These are phyloP conservation scores for Diglossa cyanea DNA, from an alignment of 2,797 vertebrate genomes.

Conservation along the genomic window DNA sequence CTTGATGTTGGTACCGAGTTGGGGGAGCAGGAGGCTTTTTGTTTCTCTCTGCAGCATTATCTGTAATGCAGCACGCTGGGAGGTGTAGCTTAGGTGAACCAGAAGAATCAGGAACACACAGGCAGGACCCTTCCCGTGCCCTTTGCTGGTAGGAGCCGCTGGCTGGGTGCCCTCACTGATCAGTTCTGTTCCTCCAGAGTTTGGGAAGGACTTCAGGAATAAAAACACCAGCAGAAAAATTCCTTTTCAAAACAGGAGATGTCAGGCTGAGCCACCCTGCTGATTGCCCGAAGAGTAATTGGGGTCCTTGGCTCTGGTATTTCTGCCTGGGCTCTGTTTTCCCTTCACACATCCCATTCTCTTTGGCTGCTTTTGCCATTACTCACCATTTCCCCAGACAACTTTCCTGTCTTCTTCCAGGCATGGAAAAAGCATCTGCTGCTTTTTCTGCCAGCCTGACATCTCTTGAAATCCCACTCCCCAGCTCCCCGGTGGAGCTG, in stretches of 20 bases:
- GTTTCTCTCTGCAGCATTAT: background rate
- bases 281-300: background rate
- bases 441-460: background rate
- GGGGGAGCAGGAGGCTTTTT: background rate
- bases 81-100: background rate
- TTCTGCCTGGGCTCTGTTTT: background rate
- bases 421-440: constrained; percentile 32
- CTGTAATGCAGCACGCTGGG: background rate
- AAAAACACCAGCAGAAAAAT: background rate
- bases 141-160: background rate
- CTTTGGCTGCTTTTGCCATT: background rate
- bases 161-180: background rate
- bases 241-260: background rate
- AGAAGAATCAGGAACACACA: rapidly evolving
- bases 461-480: background rate
- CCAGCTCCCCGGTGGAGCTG: background rate
- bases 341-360: background rate
- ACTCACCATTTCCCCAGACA: background rate
- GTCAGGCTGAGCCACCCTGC: background rate
- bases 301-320: background rate
- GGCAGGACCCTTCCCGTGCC: background rate
- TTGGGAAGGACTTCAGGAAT: background rate
- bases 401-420: background rate
- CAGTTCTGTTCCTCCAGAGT: background rate
- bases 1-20: background rate